Evolutionary conservation across 2,797 vertebrate species (phyloP).

Genomic region (Crenuchus spilurus): DNA sequence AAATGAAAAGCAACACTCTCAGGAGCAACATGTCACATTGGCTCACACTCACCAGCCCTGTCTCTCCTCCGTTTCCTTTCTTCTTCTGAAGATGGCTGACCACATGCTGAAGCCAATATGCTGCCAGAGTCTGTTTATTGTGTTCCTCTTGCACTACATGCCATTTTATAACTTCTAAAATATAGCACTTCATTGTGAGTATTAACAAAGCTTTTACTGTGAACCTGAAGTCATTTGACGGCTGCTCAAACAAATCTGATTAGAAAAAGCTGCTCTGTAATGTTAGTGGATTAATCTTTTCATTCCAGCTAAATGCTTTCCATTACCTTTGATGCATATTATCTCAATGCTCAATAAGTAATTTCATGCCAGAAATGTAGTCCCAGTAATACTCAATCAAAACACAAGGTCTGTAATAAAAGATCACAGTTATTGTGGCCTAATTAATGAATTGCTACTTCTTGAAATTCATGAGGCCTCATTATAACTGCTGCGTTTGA

Average conservation of each 20-base stretch:
- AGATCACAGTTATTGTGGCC: not conserved
- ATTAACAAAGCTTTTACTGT: not conserved
- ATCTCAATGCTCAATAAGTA: not conserved
- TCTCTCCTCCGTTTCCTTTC: conserved; percentile 1
- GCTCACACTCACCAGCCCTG: not conserved
- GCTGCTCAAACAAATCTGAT: not conserved
- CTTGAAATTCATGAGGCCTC: conserved; percentile 48
- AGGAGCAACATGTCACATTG: conserved; percentile 39
- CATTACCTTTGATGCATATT: not conserved
- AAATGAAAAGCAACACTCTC: conserved; percentile 61
- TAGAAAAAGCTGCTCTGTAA: not conserved
- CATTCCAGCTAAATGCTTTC: not conserved
- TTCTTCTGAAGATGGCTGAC: conserved; percentile 3
- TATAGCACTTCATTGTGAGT: not conserved
- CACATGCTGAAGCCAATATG: not conserved
- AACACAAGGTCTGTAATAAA: conserved; percentile 25
- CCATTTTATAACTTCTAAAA: too few species aligned
- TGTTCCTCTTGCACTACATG: too few species aligned
- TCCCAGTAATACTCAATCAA: not conserved
- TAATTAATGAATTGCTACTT: conserved; percentile 33
- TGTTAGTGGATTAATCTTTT: not conserved
- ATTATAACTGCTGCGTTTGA: conserved; percentile 65
- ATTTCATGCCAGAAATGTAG: not conserved
- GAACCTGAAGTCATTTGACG: not conserved
- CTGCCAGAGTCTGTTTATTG: too few species aligned